A percentile compares a stretch with the other conserved stretches of the same genome.
Evolutionary conservation across 2,888 invertebrate species (phyloP).

Genomic region (Spilarctia lutea): DNA sequence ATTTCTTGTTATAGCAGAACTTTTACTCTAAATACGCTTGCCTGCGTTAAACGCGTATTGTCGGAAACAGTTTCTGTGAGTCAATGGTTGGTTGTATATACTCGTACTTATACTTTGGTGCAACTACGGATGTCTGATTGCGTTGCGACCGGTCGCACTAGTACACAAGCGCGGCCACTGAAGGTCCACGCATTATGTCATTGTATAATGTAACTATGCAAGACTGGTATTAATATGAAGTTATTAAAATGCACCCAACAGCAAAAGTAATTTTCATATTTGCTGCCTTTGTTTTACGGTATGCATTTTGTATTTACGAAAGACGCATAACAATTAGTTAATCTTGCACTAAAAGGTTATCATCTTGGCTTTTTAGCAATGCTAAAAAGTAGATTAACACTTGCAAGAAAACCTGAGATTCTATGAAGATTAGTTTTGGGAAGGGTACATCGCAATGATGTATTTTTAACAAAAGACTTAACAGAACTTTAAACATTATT

Average conservation of each 20-base stretch:
- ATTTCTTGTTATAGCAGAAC: background rate
- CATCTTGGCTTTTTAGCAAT: background rate
- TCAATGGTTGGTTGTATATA: conserved; percentile 51
- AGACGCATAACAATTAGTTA: background rate
- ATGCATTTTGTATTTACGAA: background rate
- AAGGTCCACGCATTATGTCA: conserved; percentile 18
- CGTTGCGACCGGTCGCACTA: conserved; percentile 44
- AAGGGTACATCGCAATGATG: too few relatives aligned
- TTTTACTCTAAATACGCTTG: background rate
- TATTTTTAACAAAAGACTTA: too few relatives aligned
- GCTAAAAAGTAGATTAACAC: too few relatives aligned
- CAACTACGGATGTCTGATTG: conserved; percentile 54
- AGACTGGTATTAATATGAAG: background rate
- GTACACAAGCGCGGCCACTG: conserved; percentile 11
- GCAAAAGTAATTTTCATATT: background rate
- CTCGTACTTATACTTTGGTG: conserved; percentile 58
- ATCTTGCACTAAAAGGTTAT: background rate
- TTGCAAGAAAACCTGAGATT: too few relatives aligned
- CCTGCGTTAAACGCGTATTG: conserved; percentile 31
- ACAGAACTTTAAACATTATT: too few relatives aligned
- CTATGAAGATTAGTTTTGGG: too few relatives aligned
- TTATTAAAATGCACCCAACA: background rate
- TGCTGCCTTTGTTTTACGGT: background rate
- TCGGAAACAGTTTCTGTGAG: conserved; percentile 36
- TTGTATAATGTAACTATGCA: background rate